Evolutionary conservation across 2,797 vertebrate species (phyloP).

Genomic region (Acipenser ruthenus): DNA sequence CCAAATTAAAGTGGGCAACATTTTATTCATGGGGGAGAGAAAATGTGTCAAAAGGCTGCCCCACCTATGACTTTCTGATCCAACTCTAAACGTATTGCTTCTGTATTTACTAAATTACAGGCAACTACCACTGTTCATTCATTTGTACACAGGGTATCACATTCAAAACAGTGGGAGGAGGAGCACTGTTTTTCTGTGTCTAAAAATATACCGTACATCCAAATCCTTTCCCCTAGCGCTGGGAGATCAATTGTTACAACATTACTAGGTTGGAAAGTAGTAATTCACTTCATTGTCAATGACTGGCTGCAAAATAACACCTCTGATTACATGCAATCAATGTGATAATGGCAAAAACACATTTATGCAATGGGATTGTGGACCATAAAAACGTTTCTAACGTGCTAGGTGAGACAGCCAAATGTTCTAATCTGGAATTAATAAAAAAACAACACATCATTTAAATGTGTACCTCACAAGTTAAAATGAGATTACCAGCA

Average conservation of each 20-base stretch:
- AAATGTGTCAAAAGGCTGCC: too few species aligned
- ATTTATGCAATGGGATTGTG: constrained; percentile 64
- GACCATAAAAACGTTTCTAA: constrained; percentile 42
- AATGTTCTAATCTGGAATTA: constrained; percentile 7
- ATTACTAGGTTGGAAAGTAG: constrained; percentile 82
- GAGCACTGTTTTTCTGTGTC: constrained; percentile 51
- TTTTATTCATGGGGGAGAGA: too few species aligned
- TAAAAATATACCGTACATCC: constrained; percentile 49
- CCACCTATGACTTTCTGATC: too few species aligned
- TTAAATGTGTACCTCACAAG: constrained; percentile 6
- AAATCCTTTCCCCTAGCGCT: constrained; percentile 42
- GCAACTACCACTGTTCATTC: too few species aligned
- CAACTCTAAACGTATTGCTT: too few species aligned
- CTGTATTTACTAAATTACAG: too few species aligned
- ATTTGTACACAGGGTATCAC: constrained; percentile 9
- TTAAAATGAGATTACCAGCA: not conserved
- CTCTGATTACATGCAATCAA: constrained; percentile 81
- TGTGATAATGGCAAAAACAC: constrained; percentile 74
- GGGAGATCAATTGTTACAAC: constrained; percentile 93
- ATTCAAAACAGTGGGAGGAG: constrained; percentile 34
- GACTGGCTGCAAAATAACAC: constrained; percentile 71
- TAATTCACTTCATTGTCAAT: constrained; percentile 81
- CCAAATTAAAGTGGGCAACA: too few species aligned
- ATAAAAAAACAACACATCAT: not conserved
- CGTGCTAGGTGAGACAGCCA: not conserved